Conservation (phyloP, 2,797 vertebrate genomes). For the Macrochelys suwanniensis region DNA sequence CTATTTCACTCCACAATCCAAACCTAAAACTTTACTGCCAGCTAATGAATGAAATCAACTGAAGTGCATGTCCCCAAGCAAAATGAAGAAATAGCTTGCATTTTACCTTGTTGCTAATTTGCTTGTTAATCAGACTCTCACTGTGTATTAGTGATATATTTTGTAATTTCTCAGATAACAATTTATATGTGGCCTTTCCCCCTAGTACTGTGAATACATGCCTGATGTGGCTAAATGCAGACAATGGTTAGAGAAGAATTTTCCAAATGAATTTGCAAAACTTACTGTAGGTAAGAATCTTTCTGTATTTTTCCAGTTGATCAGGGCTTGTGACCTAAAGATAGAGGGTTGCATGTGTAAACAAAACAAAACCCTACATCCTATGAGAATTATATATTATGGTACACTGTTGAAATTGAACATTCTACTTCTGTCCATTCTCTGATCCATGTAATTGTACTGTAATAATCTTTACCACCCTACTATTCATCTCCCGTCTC, state of each 20-base stretch:
- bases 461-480: neutral
- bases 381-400: neutral
- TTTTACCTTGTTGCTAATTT: neutral
- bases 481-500: neutral
- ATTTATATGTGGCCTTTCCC: neutral
- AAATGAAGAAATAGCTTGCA: neutral
- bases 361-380: neutral
- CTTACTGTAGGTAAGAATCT: constrained; percentile 93
- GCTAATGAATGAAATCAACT: neutral
- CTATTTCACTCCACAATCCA: neutral
- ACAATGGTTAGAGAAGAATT: constrained; percentile 99
- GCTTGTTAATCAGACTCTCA: neutral
- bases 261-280: constrained; percentile 96
- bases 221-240: constrained; percentile 98
- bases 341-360: neutral
- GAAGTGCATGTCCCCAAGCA: neutral
- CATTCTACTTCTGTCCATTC: neutral
- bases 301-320: neutral
- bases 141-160: neutral
- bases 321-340: accelerated
- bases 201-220: constrained; percentile 99
- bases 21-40: neutral
- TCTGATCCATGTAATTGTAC: neutral
- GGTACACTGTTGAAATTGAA: neutral
- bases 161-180: neutral